Conservation (phyloP, 2,888 invertebrate species). For the Philereme vetulata region DNA sequence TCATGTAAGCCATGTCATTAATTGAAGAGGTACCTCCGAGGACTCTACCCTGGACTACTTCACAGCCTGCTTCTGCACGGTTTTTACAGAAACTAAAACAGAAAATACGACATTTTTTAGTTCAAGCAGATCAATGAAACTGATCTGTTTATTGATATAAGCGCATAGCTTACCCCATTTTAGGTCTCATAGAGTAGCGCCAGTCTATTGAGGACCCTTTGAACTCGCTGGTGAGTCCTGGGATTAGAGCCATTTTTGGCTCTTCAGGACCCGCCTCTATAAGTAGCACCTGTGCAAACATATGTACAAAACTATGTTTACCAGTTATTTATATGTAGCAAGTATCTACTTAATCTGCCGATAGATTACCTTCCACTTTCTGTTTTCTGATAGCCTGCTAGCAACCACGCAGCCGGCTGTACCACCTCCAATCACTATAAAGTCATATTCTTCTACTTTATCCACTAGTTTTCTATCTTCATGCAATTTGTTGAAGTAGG, state of each 20-base stretch:
- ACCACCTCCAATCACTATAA: constrained; percentile 72
- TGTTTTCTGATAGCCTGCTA: constrained; percentile 72
- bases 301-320: not conserved
- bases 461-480: constrained; percentile 31
- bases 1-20: constrained; percentile 77
- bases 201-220: constrained; percentile 70
- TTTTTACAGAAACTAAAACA: constrained; percentile 71
- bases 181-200: constrained; percentile 74
- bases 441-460: constrained; percentile 58
- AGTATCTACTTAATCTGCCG: too few species aligned
- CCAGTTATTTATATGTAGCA: too few species aligned
- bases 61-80: constrained; percentile 63
- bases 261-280: constrained; percentile 74
- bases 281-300: constrained; percentile 56
- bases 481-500: constrained; percentile 39
- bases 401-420: constrained; percentile 76
- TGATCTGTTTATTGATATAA: too few species aligned
- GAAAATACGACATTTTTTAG: too few species aligned
- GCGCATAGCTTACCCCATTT: constrained; percentile 59
- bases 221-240: constrained; percentile 74
- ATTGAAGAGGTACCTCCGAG: constrained; percentile 74
- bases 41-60: constrained; percentile 72
- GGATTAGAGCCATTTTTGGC: constrained; percentile 73
- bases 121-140: too few species aligned
- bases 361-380: constrained; percentile 67